Evolutionary conservation across 2,797 vertebrate species (phyloP).

Genomic region (Enteromius unitaeniatus): DNA sequence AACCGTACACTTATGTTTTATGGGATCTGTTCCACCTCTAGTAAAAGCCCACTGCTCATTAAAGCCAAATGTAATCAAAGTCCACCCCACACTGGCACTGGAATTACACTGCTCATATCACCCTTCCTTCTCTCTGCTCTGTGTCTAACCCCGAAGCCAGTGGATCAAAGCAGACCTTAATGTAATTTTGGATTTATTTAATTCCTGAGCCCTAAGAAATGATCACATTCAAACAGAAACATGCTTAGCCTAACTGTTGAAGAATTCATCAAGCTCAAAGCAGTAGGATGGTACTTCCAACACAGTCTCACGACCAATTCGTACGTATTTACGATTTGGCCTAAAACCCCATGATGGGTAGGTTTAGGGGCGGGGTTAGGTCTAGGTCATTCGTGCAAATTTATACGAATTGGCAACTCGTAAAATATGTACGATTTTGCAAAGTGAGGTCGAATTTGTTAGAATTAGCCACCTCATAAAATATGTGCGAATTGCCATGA

Average conservation of each 20-base stretch:
- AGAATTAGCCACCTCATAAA: no score
- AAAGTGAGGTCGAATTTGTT: no score
- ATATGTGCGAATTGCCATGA: no score
- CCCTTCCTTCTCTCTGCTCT: background rate
- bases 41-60: conserved; percentile 17
- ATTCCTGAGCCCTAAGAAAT: conserved; percentile 33
- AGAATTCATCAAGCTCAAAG: conserved; percentile 15
- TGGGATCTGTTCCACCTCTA: background rate
- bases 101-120: conserved; percentile 20
- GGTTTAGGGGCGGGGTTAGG: no score
- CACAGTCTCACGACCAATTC: no score
- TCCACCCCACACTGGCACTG: conserved; percentile 36
- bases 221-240: background rate
- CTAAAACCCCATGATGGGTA: no score
- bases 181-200: conserved; percentile 40
- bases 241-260: conserved; percentile 10
- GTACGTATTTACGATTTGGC: no score
- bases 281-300: background rate
- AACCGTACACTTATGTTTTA: background rate
- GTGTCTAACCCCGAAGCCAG: conserved; percentile 24
- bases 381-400: no score
- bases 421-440: no score
- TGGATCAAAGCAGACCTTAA: conserved; percentile 24
- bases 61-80: conserved; percentile 41
- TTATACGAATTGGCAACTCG: no score